A percentile compares a stretch with the other conserved stretches of the same genome.
Conservation (phyloP, 2,113 vertebrate genomes). For the Otus sunia region DNA sequence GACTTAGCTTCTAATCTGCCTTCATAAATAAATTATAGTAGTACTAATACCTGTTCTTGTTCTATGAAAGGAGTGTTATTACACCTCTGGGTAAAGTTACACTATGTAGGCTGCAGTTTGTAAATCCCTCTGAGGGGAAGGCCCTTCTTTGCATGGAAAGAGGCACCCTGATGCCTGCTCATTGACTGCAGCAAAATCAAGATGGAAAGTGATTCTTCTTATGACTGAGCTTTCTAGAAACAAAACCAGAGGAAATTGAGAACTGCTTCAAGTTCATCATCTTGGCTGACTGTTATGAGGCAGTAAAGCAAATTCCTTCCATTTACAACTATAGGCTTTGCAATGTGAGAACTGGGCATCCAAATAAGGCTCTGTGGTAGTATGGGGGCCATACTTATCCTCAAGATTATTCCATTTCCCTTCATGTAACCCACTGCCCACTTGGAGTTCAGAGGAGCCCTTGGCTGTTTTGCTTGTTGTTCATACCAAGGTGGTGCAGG, state of each 20-base stretch:
- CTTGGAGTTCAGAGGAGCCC: background rate
- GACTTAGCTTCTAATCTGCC: background rate
- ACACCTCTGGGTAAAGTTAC: constrained; percentile 51
- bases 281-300: background rate
- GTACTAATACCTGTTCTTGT: constrained; percentile 17
- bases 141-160: background rate
- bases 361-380: background rate
- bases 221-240: background rate
- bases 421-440: background rate
- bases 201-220: background rate
- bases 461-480: background rate
- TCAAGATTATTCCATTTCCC: background rate
- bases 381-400: background rate
- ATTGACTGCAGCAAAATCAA: background rate
- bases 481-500: background rate
- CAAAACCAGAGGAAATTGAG: background rate
- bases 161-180: background rate
- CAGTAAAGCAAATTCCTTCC: background rate
- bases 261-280: background rate
- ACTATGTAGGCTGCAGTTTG: background rate
- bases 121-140: background rate
- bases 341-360: background rate
- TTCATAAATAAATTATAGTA: constrained; percentile 62
- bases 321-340: background rate
- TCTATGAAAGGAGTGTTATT: constrained; percentile 28